phyloP scores from a whole-genome alignment of 1,140 invertebrate genomes.

The Mesaphorura yosii region DNA sequence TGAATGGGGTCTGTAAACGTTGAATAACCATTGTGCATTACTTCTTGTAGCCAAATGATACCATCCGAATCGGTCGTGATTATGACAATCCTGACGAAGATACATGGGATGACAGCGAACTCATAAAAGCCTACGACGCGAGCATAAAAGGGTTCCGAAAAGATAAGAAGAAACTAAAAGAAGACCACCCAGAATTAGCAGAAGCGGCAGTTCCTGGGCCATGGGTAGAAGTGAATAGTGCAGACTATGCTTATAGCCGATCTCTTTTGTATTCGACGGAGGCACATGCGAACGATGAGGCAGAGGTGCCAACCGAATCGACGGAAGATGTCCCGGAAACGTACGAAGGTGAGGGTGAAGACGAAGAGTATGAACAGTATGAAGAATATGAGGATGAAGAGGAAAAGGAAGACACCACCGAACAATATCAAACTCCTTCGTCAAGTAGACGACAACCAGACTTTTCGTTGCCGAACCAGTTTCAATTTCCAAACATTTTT shows the following conservation, averaged over 20 bases:
- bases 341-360: background rate
- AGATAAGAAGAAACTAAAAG: background rate
- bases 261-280: too few relatives aligned
- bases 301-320: background rate
- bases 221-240: slow-evolving; percentile 14
- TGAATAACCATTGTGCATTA: too few relatives aligned
- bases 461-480: too few relatives aligned
- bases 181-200: background rate
- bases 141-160: slow-evolving; percentile 18
- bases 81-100: slow-evolving; percentile 2
- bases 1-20: too few relatives aligned
- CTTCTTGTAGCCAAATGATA: too few relatives aligned
- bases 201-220: slow-evolving; percentile 4
- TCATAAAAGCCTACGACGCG: slow-evolving; percentile 23
- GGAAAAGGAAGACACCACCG: too few relatives aligned
- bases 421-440: background rate
- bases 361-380: background rate
- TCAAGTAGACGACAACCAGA: background rate
- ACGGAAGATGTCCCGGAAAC: background rate
- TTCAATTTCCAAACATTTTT: slow-evolving; percentile 12
- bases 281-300: background rate
- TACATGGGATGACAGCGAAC: slow-evolving; percentile 27
- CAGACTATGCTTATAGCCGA: too few relatives aligned
- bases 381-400: background rate
- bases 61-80: too few relatives aligned